These are phyloP conservation scores for Acrocera orbiculus DNA, from an alignment of 2,888 invertebrate species.

Conservation along the genomic window DNA sequence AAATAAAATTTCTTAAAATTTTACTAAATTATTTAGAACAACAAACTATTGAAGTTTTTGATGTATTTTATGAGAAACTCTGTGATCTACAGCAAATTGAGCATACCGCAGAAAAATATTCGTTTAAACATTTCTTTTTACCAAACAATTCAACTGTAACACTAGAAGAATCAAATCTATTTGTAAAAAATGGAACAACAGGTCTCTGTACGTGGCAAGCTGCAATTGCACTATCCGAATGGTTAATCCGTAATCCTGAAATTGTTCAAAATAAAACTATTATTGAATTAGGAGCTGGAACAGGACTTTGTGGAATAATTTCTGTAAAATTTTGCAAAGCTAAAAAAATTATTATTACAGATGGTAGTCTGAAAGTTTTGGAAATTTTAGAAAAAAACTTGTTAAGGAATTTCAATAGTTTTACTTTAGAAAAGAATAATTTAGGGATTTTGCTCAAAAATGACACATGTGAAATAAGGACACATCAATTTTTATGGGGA, in stretches of 20 bases:
- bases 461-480: constrained; percentile 1
- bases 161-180: constrained; percentile 49
- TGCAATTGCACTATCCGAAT: constrained; percentile 50
- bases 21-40: constrained; percentile 40
- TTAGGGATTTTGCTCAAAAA: neutral
- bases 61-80: constrained; percentile 43
- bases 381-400: constrained; percentile 44
- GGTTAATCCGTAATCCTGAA: constrained; percentile 40
- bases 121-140: constrained; percentile 44
- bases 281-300: constrained; percentile 60
- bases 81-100: constrained; percentile 33
- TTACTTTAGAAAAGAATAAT: neutral
- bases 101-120: constrained; percentile 24
- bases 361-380: constrained; percentile 51
- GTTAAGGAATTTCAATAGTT: constrained; percentile 34
- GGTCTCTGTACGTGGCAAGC: constrained; percentile 70
- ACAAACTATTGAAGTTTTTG: constrained; percentile 39
- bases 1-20: constrained; percentile 45
- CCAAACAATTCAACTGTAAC: constrained; percentile 33
- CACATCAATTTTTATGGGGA: constrained; percentile 33
- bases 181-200: constrained; percentile 62
- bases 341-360: constrained; percentile 42
- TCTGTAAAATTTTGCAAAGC: constrained; percentile 39
- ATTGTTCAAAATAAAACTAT: constrained; percentile 38
- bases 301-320: constrained; percentile 51